Evolutionary conservation across 2,888 invertebrate genomes (phyloP), one percentile per base, ranked within the genome.

Genomic region (Morinoia aosen): DNA sequence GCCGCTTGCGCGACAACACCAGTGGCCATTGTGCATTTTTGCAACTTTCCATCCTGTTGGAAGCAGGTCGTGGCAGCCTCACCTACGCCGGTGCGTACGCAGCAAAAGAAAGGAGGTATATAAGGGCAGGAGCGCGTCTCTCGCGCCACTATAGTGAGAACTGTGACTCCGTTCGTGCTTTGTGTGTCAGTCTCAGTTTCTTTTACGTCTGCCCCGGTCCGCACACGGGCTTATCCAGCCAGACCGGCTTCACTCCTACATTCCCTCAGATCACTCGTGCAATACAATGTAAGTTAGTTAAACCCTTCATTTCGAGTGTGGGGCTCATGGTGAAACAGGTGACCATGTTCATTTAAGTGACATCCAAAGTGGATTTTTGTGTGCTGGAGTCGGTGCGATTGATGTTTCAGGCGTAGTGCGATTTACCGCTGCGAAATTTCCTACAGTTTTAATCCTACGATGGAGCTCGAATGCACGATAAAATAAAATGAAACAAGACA

Each of bases 31-130:
- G 76, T 33, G 39, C 25, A 90, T 90, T 90, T 90, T 40, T 90
- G 48, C 48, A 90, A 90, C 90, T 90, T 90, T 90, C 90, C 90
- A 90, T 90, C 90, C 90, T 90, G 90, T 90, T 90, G 48, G 90
- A 90, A 90, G 90, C 90, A 90, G 90, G 90, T 90, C 90, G 90
- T 90, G 48, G 90, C 40, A 76, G 33, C 76, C 76, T 76, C 76
- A 25, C 33, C 76, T 33, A 76, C 76, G 33, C 76, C 19, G 76
- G 76, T 16, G 76, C 76, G 76, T 33, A 76, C 19, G 76, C 76
- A 76, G 76, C 76, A 33, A 76, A 93, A 93, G 93, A 93, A 93
- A 93, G 93, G 93, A 93, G 93, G 93, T 93, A 93, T 93, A 93
- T 57, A 93, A 93, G 93, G 58, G 93, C 93, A 57, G 93, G 10